Percentiles rank a stretch among this genome's conserved stretches.
Conservation (phyloP, 2,113 vertebrate genomes). For the Coptodon bakossiorum region DNA sequence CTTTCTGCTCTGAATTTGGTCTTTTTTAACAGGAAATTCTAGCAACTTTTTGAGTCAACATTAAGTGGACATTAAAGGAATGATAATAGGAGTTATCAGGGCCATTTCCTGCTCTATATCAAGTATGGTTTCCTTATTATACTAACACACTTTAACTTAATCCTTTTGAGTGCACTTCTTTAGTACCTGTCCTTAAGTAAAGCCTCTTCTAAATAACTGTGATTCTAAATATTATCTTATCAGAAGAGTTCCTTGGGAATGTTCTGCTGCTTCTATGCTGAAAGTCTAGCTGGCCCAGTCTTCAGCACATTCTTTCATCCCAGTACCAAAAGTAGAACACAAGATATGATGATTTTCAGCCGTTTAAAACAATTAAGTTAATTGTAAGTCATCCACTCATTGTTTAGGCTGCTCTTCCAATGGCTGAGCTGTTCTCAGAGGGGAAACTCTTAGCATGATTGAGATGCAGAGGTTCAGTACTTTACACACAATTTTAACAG, state of each 20-base stretch:
- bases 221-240: not conserved
- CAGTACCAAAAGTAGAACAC: not conserved
- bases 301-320: not conserved
- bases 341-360: not conserved
- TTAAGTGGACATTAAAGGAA: not conserved
- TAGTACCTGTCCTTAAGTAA: not conserved
- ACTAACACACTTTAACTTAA: not conserved
- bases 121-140: not conserved
- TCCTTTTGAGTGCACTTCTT: not conserved
- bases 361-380: not conserved
- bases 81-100: not conserved
- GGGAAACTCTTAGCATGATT: not conserved
- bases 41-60: not conserved
- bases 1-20: not conserved
- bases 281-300: not conserved
- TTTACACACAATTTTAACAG: not conserved
- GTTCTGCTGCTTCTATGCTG: not conserved
- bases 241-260: not conserved
- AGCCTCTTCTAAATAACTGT: not conserved
- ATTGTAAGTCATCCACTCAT: not conserved
- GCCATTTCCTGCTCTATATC: not conserved
- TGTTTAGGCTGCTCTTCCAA: not conserved
- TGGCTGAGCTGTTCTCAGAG: not conserved
- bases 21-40: not conserved
- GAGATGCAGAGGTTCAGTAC: not conserved